These are phyloP conservation scores for Podotricha telesiphe DNA, from an alignment of 2,888 invertebrate genomes.

Conservation along the genomic window DNA sequence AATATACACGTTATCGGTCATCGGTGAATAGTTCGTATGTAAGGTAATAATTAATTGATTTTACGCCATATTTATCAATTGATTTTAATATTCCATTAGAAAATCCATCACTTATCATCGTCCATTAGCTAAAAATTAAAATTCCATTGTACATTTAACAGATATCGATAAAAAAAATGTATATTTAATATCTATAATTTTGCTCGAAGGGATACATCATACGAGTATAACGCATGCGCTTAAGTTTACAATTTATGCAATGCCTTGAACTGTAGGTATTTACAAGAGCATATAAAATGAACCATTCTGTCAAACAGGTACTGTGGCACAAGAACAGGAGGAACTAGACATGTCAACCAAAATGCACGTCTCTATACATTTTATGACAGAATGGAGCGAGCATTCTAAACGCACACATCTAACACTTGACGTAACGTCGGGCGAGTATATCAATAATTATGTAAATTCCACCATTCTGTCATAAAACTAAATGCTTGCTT, in stretches of 20 bases:
- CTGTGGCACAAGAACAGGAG: slow-evolving; percentile 65
- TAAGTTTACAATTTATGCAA: slow-evolving; percentile 46
- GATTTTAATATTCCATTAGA: slow-evolving; percentile 4
- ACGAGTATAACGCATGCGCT: slow-evolving; percentile 52
- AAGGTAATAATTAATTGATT: not conserved
- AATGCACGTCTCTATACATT: slow-evolving; percentile 56
- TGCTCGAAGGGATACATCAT: slow-evolving; percentile 46
- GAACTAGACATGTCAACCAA: slow-evolving; percentile 57
- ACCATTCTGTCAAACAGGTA: slow-evolving; percentile 62
- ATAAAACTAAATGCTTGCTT: slow-evolving; percentile 73
- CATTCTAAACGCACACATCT: slow-evolving; percentile 46
- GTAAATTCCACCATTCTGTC: slow-evolving; percentile 58
- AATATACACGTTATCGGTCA: not conserved
- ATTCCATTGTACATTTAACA: slow-evolving; percentile 15
- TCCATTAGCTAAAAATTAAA: slow-evolving; percentile 17
- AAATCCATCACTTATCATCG: slow-evolving; percentile 2
- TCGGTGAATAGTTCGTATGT: not conserved
- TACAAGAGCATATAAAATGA: slow-evolving; percentile 50
- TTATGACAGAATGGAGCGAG: slow-evolving; percentile 64
- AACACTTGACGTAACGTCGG: slow-evolving; percentile 54
- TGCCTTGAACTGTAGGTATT: slow-evolving; percentile 71
- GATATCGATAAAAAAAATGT: slow-evolving; percentile 8
- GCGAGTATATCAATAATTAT: slow-evolving; percentile 43
- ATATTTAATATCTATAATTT: slow-evolving; percentile 19
- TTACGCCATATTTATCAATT: not conserved